Percentiles rank a stretch among this genome's conserved stretches.
phyloP scores from a whole-genome alignment of 2,888 invertebrate species.

The Hemicrepidius hirtus region DNA sequence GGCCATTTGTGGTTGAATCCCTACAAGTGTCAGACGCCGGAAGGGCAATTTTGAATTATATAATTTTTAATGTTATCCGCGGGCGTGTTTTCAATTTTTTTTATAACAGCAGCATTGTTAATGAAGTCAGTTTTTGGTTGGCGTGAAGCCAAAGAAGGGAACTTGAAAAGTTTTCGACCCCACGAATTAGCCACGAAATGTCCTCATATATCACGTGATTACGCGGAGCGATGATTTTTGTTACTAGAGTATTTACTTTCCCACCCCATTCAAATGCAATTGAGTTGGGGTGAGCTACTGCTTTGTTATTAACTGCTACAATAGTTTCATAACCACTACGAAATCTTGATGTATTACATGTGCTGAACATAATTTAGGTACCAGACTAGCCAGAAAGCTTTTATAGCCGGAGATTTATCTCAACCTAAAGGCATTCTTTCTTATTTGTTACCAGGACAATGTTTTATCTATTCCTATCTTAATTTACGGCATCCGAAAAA shows the following conservation, averaged over 20 bases:
- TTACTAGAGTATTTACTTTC: conserved; percentile 68
- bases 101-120: conserved; percentile 57
- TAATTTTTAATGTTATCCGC: conserved; percentile 67
- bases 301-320: conserved; percentile 37
- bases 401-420: conserved; percentile 2
- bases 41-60: conserved; percentile 70
- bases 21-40: conserved; percentile 69
- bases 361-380: conserved; percentile 19
- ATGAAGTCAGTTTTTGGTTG: conserved; percentile 60
- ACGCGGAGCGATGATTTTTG: conserved; percentile 69
- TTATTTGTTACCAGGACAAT: neutral
- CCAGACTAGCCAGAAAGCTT: conserved; percentile 11
- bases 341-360: conserved; percentile 44
- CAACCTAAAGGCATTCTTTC: neutral
- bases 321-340: conserved; percentile 42
- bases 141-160: conserved; percentile 62
- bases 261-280: conserved; percentile 62
- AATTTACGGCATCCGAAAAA: no score
- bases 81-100: conserved; percentile 56
- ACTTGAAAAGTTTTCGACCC: conserved; percentile 60
- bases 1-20: conserved; percentile 68
- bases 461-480: no score
- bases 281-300: conserved; percentile 53
- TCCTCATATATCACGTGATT: conserved; percentile 70
- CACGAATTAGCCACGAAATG: conserved; percentile 69